These are phyloP conservation scores for Gymnosoma rotundatum DNA, from an alignment of 2,888 invertebrate genomes.

Conservation along the genomic window DNA sequence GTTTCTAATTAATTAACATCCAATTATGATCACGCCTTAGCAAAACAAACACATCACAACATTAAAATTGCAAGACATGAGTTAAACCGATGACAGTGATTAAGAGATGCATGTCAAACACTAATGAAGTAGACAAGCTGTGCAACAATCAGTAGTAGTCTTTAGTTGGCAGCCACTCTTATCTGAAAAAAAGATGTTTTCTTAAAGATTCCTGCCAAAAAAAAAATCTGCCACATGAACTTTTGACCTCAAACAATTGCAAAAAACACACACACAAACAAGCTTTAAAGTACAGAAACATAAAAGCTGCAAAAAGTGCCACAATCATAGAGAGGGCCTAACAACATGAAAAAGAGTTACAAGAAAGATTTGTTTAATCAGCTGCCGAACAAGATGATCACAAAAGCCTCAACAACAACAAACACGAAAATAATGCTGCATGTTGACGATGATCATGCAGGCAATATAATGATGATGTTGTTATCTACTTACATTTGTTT, in stretches of 20 bases:
- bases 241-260: constrained; percentile 64
- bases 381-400: constrained; percentile 61
- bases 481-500: constrained; percentile 23
- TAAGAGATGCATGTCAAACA: constrained; percentile 68
- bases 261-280: constrained; percentile 10
- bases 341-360: constrained; percentile 27
- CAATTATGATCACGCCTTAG: constrained; percentile 67
- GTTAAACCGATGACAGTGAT: constrained; percentile 66
- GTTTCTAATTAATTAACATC: constrained; percentile 66
- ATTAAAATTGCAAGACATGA: constrained; percentile 42
- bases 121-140: constrained; percentile 68
- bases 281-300: constrained; percentile 23
- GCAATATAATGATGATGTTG: constrained; percentile 55
- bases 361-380: constrained; percentile 54
- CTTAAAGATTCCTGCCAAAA: constrained; percentile 40
- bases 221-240: constrained; percentile 61
- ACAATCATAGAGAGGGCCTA: background rate
- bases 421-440: background rate
- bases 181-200: constrained; percentile 50
- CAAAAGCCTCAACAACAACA: constrained; percentile 1
- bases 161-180: constrained; percentile 52
- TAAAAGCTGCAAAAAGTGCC: background rate
- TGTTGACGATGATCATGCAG: constrained; percentile 49
- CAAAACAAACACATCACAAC: constrained; percentile 18
- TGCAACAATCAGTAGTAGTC: constrained; percentile 33